Evolutionary conservation across 2,888 invertebrate genomes (phyloP).

Genomic region (Ceraclea dissimilis): DNA sequence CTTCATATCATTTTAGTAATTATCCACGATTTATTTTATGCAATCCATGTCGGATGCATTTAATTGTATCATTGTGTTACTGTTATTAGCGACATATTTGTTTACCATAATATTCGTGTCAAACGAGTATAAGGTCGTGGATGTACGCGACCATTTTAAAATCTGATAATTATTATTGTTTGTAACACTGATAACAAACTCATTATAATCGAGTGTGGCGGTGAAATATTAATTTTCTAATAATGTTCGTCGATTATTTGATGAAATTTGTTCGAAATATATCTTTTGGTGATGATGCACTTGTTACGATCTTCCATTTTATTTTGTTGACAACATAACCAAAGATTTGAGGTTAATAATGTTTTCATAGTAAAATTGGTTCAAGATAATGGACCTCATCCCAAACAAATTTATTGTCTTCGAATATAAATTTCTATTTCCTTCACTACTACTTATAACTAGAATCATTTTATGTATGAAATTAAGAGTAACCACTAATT

Average conservation of each 20-base stretch:
- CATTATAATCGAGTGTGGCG: too few relatives aligned
- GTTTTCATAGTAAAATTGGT: too few relatives aligned
- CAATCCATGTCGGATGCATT: neutral
- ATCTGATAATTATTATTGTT: constrained; percentile 8
- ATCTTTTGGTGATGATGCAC: neutral
- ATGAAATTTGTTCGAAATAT: too few relatives aligned
- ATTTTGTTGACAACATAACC: neutral
- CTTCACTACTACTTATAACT: too few relatives aligned
- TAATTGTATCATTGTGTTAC: neutral
- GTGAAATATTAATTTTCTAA: too few relatives aligned
- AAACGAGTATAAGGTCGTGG: constrained; percentile 14
- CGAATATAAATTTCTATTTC: too few relatives aligned
- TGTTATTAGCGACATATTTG: constrained; percentile 7
- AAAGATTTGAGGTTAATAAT: constrained; percentile 4
- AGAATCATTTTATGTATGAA: too few relatives aligned
- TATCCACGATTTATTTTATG: neutral
- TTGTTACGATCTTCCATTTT: neutral
- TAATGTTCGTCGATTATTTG: too few relatives aligned
- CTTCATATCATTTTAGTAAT: neutral
- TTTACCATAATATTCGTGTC: constrained; percentile 23
- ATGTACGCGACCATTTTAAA: constrained; percentile 21
- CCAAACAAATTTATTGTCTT: too few relatives aligned
- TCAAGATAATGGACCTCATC: too few relatives aligned
- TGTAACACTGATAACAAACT: neutral
- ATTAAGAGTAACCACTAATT: too few relatives aligned